These are phyloP conservation scores for Hippocampus zosterae DNA, from an alignment of 2,113 vertebrate genomes.

Conservation along the genomic window DNA sequence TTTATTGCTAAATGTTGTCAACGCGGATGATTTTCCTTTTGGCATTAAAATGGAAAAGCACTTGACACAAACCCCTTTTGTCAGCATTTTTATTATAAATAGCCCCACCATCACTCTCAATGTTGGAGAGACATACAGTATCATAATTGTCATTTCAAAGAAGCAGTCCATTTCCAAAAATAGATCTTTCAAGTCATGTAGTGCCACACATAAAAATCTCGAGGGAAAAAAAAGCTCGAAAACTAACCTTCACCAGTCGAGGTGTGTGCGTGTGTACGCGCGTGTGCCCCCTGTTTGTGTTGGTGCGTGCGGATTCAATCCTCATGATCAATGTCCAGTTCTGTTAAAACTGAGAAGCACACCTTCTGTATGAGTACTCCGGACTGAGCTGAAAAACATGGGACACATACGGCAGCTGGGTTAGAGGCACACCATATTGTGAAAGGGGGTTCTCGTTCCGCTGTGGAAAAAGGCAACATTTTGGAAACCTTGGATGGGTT, in stretches of 20 bases:
- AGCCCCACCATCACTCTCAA: conserved; percentile 16
- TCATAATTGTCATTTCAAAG: neutral
- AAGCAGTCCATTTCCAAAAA: conserved; percentile 25
- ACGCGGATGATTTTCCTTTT: conserved; percentile 3
- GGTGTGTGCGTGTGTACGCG: neutral
- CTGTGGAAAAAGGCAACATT: neutral
- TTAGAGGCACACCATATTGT: neutral
- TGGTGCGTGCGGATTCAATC: conserved; percentile 45
- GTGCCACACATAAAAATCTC: conserved; percentile 13
- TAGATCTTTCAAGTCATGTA: neutral
- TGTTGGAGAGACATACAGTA: conserved; percentile 16
- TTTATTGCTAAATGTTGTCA: conserved; percentile 40
- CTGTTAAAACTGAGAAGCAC: conserved; percentile 81
- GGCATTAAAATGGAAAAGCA: neutral
- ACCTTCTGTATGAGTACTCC: conserved; percentile 77
- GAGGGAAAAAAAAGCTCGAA: too few species aligned
- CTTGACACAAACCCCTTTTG: neutral
- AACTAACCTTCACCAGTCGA: conserved; percentile 6
- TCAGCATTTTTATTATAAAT: conserved; percentile 63
- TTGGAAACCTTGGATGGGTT: too few species aligned
- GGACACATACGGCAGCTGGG: neutral
- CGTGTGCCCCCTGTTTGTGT: neutral
- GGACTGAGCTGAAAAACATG: conserved; percentile 53
- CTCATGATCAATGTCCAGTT: conserved; percentile 76
- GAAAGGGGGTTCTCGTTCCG: neutral